A percentile compares a stretch with the other conserved stretches of the same genome.
Evolutionary conservation across 2,113 vertebrate genomes (phyloP).

Genomic region (Pedionomus torquatus): DNA sequence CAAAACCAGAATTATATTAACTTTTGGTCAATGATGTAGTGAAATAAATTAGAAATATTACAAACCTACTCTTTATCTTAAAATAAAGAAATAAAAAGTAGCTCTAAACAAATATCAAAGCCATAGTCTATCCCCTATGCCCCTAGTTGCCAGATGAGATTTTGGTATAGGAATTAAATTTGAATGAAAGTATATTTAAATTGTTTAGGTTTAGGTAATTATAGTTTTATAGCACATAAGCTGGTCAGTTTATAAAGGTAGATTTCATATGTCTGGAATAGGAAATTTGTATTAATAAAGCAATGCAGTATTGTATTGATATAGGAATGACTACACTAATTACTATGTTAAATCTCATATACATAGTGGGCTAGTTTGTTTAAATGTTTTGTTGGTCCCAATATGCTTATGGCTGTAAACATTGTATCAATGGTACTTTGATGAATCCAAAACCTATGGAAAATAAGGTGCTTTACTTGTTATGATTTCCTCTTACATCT

Average conservation of each 20-base stretch:
- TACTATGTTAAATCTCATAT: background rate
- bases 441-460: background rate
- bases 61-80: background rate
- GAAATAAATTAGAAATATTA: background rate
- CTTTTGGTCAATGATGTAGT: background rate
- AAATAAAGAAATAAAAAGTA: background rate
- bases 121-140: accelerated
- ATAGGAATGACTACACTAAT: background rate
- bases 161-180: background rate
- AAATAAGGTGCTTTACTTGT: background rate
- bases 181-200: background rate
- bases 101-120: background rate
- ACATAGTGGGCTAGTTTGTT: background rate
- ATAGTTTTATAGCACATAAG: background rate
- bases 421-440: background rate
- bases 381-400: background rate
- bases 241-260: background rate
- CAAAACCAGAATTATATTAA: background rate
- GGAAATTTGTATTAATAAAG: background rate
- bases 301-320: background rate
- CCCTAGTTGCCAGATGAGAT: background rate
- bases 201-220: background rate
- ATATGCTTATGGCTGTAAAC: background rate
- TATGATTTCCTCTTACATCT: background rate
- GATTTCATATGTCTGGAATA: background rate